phyloP scores from a whole-genome alignment of 2,113 vertebrate species.

The Maccullochella peelii region DNA sequence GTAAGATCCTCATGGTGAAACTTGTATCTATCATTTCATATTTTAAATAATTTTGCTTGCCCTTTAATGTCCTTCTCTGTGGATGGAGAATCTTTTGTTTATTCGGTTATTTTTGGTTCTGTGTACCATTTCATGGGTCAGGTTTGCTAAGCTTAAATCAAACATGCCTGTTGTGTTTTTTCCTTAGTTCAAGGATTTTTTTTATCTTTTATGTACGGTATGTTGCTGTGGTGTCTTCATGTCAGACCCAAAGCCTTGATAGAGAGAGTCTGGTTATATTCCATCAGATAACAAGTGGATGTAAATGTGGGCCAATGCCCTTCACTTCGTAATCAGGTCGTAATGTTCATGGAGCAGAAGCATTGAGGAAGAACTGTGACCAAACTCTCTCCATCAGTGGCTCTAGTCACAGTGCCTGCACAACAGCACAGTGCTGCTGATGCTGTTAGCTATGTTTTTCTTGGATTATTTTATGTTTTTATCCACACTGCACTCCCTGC shows the following conservation, averaged over 20 bases:
- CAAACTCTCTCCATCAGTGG: constrained; percentile 66
- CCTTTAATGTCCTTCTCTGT: constrained; percentile 38
- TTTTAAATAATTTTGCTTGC: constrained; percentile 60
- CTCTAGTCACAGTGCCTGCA: constrained; percentile 36
- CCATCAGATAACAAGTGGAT: neutral
- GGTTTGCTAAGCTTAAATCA: constrained; percentile 37
- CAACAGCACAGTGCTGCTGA: constrained; percentile 35
- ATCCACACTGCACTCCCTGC: constrained; percentile 37
- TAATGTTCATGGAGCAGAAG: neutral
- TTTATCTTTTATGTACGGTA: constrained; percentile 38
- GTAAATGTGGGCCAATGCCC: neutral
- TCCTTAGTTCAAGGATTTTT: constrained; percentile 2
- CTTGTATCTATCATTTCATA: constrained; percentile 57
- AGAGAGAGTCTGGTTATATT: constrained; percentile 60
- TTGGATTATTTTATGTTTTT: constrained; percentile 15
- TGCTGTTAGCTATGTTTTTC: constrained; percentile 2
- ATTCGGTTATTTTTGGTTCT: constrained; percentile 44
- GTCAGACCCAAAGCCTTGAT: constrained; percentile 51
- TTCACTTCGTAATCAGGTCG: neutral
- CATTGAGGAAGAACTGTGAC: constrained; percentile 11
- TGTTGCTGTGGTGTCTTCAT: constrained; percentile 45
- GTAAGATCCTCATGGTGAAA: constrained; percentile 76
- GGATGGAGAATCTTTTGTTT: constrained; percentile 34
- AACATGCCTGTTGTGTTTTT: constrained; percentile 37
- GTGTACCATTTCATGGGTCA: constrained; percentile 57